Conservation (phyloP, 2,888 invertebrate genomes). For the Sialis fuliginosa region DNA sequence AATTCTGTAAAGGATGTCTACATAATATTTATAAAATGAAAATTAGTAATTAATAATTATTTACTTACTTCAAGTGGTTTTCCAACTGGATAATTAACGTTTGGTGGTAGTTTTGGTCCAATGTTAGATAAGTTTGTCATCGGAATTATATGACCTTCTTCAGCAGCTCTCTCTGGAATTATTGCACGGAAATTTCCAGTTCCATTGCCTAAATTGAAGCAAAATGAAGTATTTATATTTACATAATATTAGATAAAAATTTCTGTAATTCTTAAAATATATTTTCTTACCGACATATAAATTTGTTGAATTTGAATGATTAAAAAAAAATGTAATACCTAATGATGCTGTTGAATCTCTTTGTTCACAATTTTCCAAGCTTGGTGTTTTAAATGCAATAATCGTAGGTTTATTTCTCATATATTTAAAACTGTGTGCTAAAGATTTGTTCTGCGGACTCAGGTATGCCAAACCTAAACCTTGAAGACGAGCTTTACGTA, state of each 20-base stretch:
- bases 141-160: conserved; percentile 38
- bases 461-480: conserved; percentile 49
- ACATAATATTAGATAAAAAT: no score
- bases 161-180: conserved; percentile 31
- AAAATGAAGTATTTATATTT: no score
- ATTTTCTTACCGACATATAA: conserved; percentile 9
- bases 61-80: conserved; percentile 61
- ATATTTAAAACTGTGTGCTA: conserved; percentile 77
- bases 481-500: conserved; percentile 41
- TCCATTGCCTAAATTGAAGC: conserved; percentile 5
- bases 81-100: conserved; percentile 53
- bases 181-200: conserved; percentile 20
- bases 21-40: no score
- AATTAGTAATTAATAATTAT: background rate
- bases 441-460: conserved; percentile 59
- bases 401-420: conserved; percentile 80
- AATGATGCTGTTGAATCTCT: conserved; percentile 36
- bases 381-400: conserved; percentile 73
- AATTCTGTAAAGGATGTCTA: no score
- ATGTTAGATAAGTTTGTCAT: conserved; percentile 16
- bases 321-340: conserved; percentile 31
- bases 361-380: conserved; percentile 49
- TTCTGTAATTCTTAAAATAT: no score
- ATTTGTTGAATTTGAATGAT: background rate
- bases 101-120: conserved; percentile 14